These are phyloP conservation scores for Heterodera filipjevi DNA, from an alignment of 2,888 invertebrate genomes.

Conservation along the genomic window DNA sequence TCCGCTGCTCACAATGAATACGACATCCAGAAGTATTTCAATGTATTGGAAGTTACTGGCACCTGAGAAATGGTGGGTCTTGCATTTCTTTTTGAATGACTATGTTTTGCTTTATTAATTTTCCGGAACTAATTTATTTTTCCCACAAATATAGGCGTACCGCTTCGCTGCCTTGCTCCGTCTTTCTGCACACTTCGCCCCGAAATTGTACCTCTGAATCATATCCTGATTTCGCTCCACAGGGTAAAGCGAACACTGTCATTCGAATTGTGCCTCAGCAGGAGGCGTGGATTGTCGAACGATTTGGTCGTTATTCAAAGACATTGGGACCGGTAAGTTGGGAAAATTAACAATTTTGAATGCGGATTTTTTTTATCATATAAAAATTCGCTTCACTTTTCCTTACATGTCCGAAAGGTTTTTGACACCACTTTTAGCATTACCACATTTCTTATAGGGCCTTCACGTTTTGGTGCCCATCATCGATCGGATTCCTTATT, in stretches of 20 bases:
- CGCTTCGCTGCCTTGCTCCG: neutral
- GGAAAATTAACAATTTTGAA: neutral
- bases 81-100: neutral
- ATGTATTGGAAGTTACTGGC: neutral
- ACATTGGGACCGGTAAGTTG: conserved; percentile 80
- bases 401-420: conserved; percentile 33
- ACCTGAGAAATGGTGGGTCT: neutral
- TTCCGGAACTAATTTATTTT: neutral
- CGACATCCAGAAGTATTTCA: neutral
- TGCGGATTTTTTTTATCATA: too few species aligned
- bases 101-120: neutral
- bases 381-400: too few species aligned
- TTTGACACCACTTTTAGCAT: too few species aligned
- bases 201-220: neutral
- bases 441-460: too few species aligned
- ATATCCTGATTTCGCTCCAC: neutral
- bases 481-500: conserved; percentile 90
- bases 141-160: too few species aligned
- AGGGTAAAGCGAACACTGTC: conserved; percentile 75
- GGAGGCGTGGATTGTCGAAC: conserved; percentile 91
- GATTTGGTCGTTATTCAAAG: conserved; percentile 94
- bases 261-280: conserved; percentile 98
- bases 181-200: neutral
- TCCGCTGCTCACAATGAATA: neutral
- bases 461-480: conserved; percentile 88